phyloP scores from a whole-genome alignment of 2,113 vertebrate species.

The Chloroceryle aenea region DNA sequence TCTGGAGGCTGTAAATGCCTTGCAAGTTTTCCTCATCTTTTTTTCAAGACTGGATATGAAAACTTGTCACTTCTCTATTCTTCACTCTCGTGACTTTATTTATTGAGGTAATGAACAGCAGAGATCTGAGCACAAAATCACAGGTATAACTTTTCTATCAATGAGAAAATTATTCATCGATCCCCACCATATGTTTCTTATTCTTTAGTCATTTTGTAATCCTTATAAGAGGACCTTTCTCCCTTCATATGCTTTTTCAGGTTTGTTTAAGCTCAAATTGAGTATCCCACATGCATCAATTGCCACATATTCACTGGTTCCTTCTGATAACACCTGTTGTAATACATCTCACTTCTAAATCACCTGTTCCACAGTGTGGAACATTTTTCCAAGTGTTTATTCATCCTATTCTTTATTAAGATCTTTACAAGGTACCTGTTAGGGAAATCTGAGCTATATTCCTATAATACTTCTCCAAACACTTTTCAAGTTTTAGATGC shows the following conservation, averaged over 20 bases:
- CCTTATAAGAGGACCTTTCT: neutral
- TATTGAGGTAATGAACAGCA: neutral
- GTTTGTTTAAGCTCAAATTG: neutral
- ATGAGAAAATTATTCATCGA: neutral
- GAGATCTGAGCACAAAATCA: neutral
- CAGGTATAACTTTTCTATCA: neutral
- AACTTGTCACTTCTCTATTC: neutral
- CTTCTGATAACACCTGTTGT: neutral
- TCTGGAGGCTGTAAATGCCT: neutral
- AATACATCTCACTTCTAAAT: neutral
- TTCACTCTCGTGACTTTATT: neutral
- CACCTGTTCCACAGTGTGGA: neutral
- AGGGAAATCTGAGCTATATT: neutral
- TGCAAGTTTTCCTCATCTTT: neutral
- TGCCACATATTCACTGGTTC: neutral
- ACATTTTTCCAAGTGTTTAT: neutral
- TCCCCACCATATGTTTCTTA: fast-evolving
- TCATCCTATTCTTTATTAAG: neutral
- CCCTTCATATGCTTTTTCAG: neutral
- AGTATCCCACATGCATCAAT: neutral
- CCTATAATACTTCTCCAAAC: neutral
- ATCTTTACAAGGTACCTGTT: neutral
- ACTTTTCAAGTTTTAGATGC: neutral
- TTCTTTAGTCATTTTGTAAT: neutral
- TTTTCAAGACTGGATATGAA: neutral